phyloP scores from a whole-genome alignment of 1,140 invertebrate species.

The Drosophila simulans region DNA sequence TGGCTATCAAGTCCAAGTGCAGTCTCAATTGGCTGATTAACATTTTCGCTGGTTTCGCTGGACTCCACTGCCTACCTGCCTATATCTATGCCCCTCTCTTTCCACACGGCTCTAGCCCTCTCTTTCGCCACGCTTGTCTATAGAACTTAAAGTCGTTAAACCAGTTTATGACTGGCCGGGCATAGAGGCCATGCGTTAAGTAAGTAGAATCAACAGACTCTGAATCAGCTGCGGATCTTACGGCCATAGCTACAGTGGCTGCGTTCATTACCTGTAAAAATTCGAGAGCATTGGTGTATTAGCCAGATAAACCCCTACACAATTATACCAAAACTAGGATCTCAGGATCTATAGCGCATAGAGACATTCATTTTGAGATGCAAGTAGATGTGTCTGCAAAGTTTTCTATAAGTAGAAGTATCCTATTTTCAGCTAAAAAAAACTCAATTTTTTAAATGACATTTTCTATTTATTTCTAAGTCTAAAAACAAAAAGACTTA shows the following conservation, averaged over 20 bases:
- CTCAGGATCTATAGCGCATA: not conserved
- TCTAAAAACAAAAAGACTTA: no score
- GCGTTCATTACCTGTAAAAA: conserved; percentile 13
- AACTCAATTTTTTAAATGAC: no score
- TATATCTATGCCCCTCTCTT: conserved; percentile 12
- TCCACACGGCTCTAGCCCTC: not conserved
- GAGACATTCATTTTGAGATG: not conserved
- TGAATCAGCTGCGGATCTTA: conserved; percentile 48
- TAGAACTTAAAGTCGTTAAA: conserved; percentile 73
- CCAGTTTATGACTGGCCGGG: conserved; percentile 72
- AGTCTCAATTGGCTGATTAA: conserved; percentile 28
- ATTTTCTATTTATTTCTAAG: no score
- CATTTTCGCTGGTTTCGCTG: conserved; percentile 8
- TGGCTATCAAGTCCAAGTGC: conserved; percentile 48
- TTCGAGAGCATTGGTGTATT: not conserved
- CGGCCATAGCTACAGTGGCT: conserved; percentile 28
- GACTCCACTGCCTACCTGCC: conserved; percentile 27
- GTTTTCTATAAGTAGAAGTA: no score
- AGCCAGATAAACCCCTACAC: not conserved
- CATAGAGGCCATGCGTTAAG: conserved; percentile 60
- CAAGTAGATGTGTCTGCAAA: not conserved
- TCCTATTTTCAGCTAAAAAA: no score
- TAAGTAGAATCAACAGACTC: conserved; percentile 71
- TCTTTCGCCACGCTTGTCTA: conserved; percentile 1
- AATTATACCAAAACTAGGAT: not conserved